phyloP scores from a whole-genome alignment of 2,113 vertebrate genomes.

The Burhinus oedicnemus region DNA sequence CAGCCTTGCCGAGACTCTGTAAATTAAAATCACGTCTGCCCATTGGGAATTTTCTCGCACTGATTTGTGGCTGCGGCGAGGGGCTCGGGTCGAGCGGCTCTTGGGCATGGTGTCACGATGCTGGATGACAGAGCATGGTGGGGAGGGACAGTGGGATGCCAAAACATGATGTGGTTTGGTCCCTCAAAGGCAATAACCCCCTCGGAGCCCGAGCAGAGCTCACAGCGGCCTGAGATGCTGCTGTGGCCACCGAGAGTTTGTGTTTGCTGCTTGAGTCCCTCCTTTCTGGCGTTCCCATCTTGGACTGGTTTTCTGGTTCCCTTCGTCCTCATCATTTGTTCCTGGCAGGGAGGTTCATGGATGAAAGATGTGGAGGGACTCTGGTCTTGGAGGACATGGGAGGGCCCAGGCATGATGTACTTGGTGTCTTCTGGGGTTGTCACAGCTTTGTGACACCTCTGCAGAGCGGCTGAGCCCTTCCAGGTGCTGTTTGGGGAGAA shows the following conservation, averaged over 20 bases:
- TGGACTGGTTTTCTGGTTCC: background rate
- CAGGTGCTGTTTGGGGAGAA: too few species aligned
- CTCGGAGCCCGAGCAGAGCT: fast-evolving
- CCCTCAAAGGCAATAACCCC: background rate
- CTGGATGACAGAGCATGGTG: background rate
- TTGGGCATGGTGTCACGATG: fast-evolving
- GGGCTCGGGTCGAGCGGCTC: background rate
- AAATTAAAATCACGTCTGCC: background rate
- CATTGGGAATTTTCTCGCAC: background rate
- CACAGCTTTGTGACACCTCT: background rate
- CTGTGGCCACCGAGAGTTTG: background rate
- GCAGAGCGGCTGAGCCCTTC: background rate
- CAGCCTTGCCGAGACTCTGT: background rate
- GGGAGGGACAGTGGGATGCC: background rate
- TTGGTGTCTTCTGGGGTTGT: background rate
- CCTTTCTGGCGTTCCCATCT: background rate
- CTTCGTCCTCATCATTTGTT: background rate
- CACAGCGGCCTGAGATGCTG: background rate
- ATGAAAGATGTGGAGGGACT: background rate
- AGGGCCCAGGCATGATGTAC: fast-evolving
- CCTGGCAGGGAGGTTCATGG: background rate
- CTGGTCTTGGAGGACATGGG: too few species aligned
- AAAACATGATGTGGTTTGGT: fast-evolving
- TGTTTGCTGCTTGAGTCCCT: background rate
- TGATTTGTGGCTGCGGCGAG: background rate